Percentiles rank a stretch among this genome's conserved stretches.
phyloP scores from a whole-genome alignment of 2,888 invertebrate species.

The Aporophyla nigra region DNA sequence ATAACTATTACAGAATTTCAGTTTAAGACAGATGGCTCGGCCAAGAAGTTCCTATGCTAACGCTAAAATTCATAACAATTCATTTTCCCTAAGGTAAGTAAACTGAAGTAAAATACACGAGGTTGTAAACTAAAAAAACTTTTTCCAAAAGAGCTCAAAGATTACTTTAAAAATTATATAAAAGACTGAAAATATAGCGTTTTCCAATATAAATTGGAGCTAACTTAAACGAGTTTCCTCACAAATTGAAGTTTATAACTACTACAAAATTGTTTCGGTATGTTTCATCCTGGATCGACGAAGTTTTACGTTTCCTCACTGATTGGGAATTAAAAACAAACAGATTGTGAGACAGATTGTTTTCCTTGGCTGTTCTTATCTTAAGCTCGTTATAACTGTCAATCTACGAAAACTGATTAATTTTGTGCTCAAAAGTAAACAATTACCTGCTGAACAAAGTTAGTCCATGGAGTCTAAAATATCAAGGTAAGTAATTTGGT shows the following conservation, averaged over 20 bases:
- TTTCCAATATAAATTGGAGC: constrained; percentile 41
- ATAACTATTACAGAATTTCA: not conserved
- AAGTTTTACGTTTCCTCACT: constrained; percentile 41
- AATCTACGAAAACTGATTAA: constrained; percentile 22
- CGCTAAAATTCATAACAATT: not conserved
- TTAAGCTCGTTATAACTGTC: constrained; percentile 32
- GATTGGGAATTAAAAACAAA: constrained; percentile 56
- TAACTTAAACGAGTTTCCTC: constrained; percentile 56
- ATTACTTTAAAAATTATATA: constrained; percentile 14
- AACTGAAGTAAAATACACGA: not conserved
- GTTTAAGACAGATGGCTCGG: not conserved
- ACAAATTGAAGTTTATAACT: constrained; percentile 61
- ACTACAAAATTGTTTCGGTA: constrained; percentile 41
- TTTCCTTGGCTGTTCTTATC: constrained; percentile 28
- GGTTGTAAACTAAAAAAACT: not conserved
- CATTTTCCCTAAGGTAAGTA: not conserved
- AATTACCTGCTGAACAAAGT: constrained; percentile 1
- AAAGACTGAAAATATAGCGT: constrained; percentile 29
- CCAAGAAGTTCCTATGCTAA: not conserved
- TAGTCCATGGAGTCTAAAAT: not conserved
- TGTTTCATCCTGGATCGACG: constrained; percentile 26
- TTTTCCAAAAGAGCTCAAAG: not conserved
- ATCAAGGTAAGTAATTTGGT: not conserved
- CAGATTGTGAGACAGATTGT: constrained; percentile 41
- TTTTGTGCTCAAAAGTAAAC: constrained; percentile 12